Conservation (phyloP, 2,113 vertebrate species). For the Phoenicopterus ruber region DNA sequence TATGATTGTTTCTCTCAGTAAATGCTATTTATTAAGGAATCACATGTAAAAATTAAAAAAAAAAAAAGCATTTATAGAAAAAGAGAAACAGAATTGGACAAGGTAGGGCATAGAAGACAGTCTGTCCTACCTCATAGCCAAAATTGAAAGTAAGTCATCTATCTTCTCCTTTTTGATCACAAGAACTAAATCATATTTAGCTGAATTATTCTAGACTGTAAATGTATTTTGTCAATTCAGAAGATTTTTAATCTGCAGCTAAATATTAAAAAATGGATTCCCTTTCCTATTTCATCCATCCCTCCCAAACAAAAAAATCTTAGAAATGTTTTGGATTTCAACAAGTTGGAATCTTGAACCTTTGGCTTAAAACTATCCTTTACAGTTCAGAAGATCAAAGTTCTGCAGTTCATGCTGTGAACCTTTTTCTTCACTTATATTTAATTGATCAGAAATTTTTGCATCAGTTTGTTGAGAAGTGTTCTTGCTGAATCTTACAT, state of each 20-base stretch:
- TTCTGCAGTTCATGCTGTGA: not conserved
- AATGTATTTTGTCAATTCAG: not conserved
- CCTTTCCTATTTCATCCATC: not conserved
- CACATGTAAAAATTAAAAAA: not conserved
- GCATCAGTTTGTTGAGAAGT: not conserved
- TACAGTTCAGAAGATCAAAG: not conserved
- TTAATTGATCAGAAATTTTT: not conserved
- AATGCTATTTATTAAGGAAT: not conserved
- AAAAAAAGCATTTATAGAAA: not conserved
- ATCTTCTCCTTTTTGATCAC: not conserved
- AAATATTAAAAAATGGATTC: not conserved
- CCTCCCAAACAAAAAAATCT: not conserved
- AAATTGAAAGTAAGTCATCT: not conserved
- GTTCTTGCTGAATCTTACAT: not conserved
- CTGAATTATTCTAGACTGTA: not conserved
- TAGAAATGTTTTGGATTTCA: not conserved
- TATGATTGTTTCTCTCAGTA: not conserved
- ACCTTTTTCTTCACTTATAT: not conserved
- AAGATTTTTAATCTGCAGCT: not conserved
- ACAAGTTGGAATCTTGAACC: not conserved
- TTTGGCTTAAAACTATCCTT: not conserved
- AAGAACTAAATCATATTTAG: not conserved
- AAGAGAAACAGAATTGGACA: not conserved
- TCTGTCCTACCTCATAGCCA: not conserved
- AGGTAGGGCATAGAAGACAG: not conserved